Evolutionary conservation across 2,113 vertebrate genomes (phyloP).

Genomic region (Etheostoma cragini): DNA sequence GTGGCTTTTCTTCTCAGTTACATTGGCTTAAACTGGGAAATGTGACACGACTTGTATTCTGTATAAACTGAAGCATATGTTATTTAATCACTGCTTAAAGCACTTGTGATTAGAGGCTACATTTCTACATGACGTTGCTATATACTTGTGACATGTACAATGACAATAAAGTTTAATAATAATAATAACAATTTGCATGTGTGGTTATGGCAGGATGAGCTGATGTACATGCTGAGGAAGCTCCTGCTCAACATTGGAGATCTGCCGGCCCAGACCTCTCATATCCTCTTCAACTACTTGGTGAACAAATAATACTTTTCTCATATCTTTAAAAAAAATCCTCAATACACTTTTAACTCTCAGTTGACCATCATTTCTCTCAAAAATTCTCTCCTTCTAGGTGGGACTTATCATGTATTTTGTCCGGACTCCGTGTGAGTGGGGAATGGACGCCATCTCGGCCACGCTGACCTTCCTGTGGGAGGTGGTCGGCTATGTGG

Average conservation of each 20-base stretch:
- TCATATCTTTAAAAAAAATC: not conserved
- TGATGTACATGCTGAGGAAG: conserved; percentile 99
- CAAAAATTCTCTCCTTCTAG: conserved; percentile 67
- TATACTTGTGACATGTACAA: too few species aligned
- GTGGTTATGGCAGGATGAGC: conserved; percentile 87
- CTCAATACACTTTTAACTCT: not conserved
- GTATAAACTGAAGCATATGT: too few species aligned
- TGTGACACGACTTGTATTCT: too few species aligned
- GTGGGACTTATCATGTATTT: conserved; percentile 99
- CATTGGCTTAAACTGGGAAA: not conserved
- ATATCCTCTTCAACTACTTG: conserved; percentile 99
- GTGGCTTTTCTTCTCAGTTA: not conserved
- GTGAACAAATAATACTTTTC: conserved; percentile 77
- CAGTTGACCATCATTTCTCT: not conserved
- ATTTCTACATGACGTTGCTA: too few species aligned
- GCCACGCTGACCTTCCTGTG: conserved; percentile 98
- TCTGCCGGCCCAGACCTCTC: conserved; percentile 97
- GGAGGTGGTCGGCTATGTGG: conserved; percentile 98
- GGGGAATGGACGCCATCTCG: conserved; percentile 99
- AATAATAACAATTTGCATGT: not conserved
- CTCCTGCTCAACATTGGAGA: conserved; percentile 97
- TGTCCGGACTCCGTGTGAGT: conserved; percentile 96
- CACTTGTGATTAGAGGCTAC: too few species aligned
- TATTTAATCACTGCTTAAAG: too few species aligned
- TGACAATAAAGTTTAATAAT: too few species aligned